Evolutionary conservation across 2,888 invertebrate species (phyloP), one percentile per base, ranked within the genome.

Genomic region (Nyleta sp.): DNA sequence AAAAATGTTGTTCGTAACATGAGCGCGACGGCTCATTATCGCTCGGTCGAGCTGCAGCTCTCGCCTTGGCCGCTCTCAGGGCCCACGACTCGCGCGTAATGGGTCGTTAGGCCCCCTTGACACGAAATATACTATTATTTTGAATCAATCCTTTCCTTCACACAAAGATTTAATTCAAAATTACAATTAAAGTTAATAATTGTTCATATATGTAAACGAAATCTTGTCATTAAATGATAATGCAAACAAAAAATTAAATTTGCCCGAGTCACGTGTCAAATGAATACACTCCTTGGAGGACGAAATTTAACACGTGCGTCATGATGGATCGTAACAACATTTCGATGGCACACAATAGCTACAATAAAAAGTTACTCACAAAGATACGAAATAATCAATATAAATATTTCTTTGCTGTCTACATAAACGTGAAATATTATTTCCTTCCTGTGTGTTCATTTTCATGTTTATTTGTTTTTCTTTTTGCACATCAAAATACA

Each of bases 221-320:
- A n/a, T 35, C n/a, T 2, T 52, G 11, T 65, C 44, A 20, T 53
- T 31, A 42, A 53, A 42, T 65, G 65, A 65, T 22, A 53, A 53
- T 53, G 28, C 17, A 28, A 52, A 17, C n/a, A n/a, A 20, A 40
- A 64, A 65, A 42, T 65, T 8, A 53, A 52, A 42, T 44, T 8
- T 7, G 15, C 33, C 11, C 10, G 11, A 70, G 53, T 64, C 55
- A 82, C 83, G 83, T 73, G 73, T 52, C 73, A 42, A 57, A 42
- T 40, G 60, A 72, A 62, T 71, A 24, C 50, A 46, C 46, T 59
- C 33, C 46, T 65, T 59, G 24, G 17, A 40, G 15, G 20, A 72
- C 64, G 64, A 73, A 65, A 65, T 73, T 60, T 52, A 57, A 31
- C 65, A 59, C 73, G 73, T 65, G 73, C 73, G 42, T 53, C 48